phyloP scores from a whole-genome alignment of 2,888 invertebrate species.

The Pyrrhosoma nymphula region DNA sequence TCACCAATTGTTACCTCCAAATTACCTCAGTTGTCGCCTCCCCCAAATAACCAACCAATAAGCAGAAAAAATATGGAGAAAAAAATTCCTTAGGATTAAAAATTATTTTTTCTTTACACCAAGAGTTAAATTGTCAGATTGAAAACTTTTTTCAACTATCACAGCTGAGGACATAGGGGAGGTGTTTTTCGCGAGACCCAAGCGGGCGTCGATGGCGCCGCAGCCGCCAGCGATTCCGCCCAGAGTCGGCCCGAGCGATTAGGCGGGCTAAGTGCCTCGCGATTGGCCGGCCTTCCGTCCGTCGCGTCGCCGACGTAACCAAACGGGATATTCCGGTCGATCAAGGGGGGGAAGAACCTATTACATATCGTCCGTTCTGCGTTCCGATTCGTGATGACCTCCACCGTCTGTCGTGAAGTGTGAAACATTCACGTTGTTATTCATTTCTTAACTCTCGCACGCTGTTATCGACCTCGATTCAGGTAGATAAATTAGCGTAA shows the following conservation, averaged over 20 bases:
- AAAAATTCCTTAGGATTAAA: too few species aligned
- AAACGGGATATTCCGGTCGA: constrained; percentile 23
- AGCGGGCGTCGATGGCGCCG: neutral
- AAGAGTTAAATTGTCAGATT: too few species aligned
- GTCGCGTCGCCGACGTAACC: neutral
- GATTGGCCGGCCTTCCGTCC: neutral
- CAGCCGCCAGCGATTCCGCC: neutral
- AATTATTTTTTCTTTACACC: too few species aligned
- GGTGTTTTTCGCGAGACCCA: too few species aligned
- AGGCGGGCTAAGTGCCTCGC: neutral
- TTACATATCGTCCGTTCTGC: too few species aligned
- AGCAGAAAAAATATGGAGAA: too few species aligned
- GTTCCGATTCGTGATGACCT: neutral
- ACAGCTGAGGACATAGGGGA: too few species aligned
- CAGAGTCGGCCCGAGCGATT: neutral
- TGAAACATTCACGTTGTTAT: neutral
- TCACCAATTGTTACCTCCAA: too few species aligned
- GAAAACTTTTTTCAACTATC: too few species aligned
- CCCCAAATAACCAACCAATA: too few species aligned
- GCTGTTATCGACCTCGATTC: neutral
- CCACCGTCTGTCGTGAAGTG: neutral
- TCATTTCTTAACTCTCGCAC: neutral
- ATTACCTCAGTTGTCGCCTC: too few species aligned
- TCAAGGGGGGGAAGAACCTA: too few species aligned
- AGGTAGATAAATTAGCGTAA: neutral